phyloP scores from a whole-genome alignment of 2,797 vertebrate genomes.

The Acanthornis magna region DNA sequence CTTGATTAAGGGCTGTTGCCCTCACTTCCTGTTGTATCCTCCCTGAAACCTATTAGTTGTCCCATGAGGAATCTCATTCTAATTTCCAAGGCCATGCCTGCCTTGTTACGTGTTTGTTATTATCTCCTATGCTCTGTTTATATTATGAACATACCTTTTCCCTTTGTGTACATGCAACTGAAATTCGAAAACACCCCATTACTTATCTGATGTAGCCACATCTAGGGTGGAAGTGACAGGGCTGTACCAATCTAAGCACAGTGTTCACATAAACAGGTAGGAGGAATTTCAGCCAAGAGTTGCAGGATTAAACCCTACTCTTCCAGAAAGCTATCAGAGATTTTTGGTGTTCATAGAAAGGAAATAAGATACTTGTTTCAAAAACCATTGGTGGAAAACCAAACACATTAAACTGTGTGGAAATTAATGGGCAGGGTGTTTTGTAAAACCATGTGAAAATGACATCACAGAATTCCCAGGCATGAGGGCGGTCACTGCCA shows the following conservation, averaged over 20 bases:
- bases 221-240: background rate
- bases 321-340: background rate
- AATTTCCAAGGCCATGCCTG: background rate
- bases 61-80: background rate
- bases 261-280: background rate
- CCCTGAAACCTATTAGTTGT: background rate
- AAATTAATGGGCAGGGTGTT: background rate
- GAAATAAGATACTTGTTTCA: background rate
- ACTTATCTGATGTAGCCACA: background rate
- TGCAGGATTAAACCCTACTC: background rate
- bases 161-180: background rate
- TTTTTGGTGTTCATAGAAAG: background rate
- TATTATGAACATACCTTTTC: background rate
- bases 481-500: fast-evolving
- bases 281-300: background rate
- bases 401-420: background rate
- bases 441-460: background rate
- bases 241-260: background rate
- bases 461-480: background rate
- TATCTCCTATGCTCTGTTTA: background rate
- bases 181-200: background rate
- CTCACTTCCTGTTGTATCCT: background rate
- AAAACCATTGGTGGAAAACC: background rate
- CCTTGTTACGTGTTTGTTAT: background rate
- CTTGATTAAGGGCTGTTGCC: background rate